Conservation (phyloP, 2,113 vertebrate genomes). For the Ptychochromis oligacanthus region DNA sequence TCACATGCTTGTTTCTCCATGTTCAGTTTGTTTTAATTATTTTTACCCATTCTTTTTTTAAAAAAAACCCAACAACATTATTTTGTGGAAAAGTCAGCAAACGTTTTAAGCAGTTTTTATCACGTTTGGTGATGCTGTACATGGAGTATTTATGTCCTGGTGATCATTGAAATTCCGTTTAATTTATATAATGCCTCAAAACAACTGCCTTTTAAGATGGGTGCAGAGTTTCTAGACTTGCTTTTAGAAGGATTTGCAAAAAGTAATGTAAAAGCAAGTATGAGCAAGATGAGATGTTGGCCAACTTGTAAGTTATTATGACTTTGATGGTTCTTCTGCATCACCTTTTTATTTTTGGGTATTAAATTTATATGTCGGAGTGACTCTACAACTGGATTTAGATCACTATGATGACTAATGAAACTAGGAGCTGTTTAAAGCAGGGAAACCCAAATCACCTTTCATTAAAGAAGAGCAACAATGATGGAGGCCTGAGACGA, state of each 20-base stretch:
- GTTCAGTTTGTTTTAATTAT: neutral
- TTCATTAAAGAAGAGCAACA: neutral
- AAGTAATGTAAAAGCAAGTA: too few species aligned
- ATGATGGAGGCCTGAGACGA: neutral
- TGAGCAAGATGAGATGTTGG: neutral
- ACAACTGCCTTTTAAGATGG: neutral
- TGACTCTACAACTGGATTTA: neutral
- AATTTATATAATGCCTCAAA: neutral
- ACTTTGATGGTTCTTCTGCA: neutral
- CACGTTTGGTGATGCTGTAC: rapidly evolving
- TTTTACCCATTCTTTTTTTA: neutral
- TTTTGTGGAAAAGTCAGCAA: neutral
- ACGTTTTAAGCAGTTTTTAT: neutral
- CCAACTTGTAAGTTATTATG: neutral
- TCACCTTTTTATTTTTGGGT: neutral
- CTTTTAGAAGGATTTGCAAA: neutral
- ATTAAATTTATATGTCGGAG: neutral
- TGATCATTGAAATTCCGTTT: neutral
- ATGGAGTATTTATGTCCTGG: neutral
- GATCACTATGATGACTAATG: neutral
- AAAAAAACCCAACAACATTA: too few species aligned
- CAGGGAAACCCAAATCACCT: rapidly evolving
- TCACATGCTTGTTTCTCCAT: neutral
- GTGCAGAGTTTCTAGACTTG: neutral
- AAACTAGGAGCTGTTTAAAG: neutral